Evolutionary conservation across 2,113 vertebrate genomes (phyloP), one percentile per base, ranked within the genome.

Genomic region (Spermophilus dauricus): DNA sequence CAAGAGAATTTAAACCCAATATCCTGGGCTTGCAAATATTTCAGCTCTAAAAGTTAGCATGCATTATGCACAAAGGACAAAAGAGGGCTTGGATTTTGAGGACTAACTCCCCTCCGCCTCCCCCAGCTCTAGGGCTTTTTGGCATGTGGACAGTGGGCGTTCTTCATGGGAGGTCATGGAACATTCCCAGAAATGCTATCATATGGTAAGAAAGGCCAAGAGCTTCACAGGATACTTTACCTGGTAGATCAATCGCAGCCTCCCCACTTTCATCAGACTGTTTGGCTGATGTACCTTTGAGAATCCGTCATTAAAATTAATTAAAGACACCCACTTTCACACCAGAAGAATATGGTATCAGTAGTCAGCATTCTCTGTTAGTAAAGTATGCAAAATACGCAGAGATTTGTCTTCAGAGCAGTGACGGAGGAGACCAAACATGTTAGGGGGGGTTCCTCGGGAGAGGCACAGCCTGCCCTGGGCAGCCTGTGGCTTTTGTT

Each of bases 281-380:
- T 98, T 99, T 99, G 98, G 99, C 98, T 97, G 99, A 98, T 97
- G 98, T 86, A 99, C 98, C 98, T 99, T 99, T 98, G 98, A 98
- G 98, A 99, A 98, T 98, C 98, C 99, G 98, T 98, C 98, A 98
- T 99, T 98, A 99, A 98, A 98, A 98, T 98, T 98, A 98, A 99
- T 98, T 98, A 99, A 98, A 98, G 98, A 98, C 98, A 99, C 98
- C 98, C 98, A 99, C 98, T 98, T 98, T 98, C 98, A 99, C 98
- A 98, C 98, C 98, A 98, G 96, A 98, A 98, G 98, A 98, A 89
- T 92, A 97, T 98, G 87, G 86, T 94, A 98, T 98, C 98, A 98
- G 98, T 97, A 98, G 98, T 98, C 98, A 98, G 98, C 97, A 98
- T 98, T 98, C 98, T 98, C 98, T 98, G 98, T 99, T 99, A 99